Conservation (phyloP, 2,113 vertebrate genomes). For the Trogon surrucura region DNA sequence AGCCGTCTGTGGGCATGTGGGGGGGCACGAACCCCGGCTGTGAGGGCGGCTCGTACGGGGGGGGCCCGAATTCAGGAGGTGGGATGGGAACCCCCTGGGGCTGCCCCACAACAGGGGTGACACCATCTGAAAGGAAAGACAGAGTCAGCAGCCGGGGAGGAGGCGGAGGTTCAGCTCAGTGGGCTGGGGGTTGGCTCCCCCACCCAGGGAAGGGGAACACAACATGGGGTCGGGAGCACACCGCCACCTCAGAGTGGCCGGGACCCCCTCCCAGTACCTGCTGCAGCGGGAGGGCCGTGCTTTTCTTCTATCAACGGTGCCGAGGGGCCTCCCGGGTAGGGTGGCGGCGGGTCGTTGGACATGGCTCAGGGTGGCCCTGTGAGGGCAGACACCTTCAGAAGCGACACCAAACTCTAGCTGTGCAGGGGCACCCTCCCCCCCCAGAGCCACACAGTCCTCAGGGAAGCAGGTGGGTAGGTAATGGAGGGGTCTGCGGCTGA, state of each 20-base stretch:
- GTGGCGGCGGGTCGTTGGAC: constrained; percentile 94
- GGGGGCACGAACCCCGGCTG: constrained; percentile 88
- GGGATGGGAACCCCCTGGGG: constrained; percentile 83
- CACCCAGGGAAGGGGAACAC: background rate
- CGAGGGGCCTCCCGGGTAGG: constrained; percentile 92
- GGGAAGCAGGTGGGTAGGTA: background rate
- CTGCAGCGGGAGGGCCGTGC: constrained; percentile 78
- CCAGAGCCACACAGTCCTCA: rapidly evolving
- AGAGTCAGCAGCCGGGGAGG: background rate
- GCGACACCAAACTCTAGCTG: background rate
- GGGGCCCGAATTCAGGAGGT: constrained; percentile 90
- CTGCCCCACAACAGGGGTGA: constrained; percentile 77
- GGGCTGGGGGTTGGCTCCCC: background rate
- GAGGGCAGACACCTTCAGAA: background rate
- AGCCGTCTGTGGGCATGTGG: constrained; percentile 84
- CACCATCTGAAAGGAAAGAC: constrained; percentile 62
- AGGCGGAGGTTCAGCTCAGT: background rate
- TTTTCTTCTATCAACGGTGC: constrained; percentile 92
- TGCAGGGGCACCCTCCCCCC: rapidly evolving
- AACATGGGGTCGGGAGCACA: rapidly evolving
- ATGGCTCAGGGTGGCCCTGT: constrained; percentile 74
- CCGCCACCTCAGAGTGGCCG: rapidly evolving
- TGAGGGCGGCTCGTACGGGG: constrained; percentile 86
- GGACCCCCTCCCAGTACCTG: constrained; percentile 74
- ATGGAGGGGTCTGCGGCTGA: rapidly evolving